A percentile compares a stretch with the other conserved stretches of the same genome.
Conservation (phyloP, 2,797 vertebrate species). For the Cetoscarus ocellatus region DNA sequence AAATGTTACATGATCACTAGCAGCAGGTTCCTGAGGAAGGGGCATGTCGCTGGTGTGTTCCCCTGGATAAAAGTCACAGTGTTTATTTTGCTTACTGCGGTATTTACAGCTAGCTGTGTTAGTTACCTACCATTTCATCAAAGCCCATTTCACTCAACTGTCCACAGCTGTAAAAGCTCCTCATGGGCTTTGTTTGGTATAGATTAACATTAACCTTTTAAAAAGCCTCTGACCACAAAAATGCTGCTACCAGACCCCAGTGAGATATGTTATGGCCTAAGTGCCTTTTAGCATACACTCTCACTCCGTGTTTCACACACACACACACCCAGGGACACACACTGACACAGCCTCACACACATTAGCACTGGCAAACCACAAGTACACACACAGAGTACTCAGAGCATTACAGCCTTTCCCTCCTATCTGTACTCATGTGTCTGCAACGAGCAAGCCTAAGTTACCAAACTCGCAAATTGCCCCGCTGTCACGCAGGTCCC, state of each 20-base stretch:
- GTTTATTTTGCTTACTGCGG: slow-evolving; percentile 75
- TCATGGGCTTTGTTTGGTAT: slow-evolving; percentile 87
- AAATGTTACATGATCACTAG: slow-evolving; percentile 75
- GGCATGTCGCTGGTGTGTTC: slow-evolving; percentile 44
- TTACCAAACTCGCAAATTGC: slow-evolving; percentile 88
- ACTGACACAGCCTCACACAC: slow-evolving; percentile 27
- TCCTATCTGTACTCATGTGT: slow-evolving; percentile 83
- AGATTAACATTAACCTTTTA: slow-evolving; percentile 90
- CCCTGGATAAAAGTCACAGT: slow-evolving; percentile 59
- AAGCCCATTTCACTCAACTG: slow-evolving; percentile 82
- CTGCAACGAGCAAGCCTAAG: slow-evolving; percentile 79
- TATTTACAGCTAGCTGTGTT: slow-evolving; percentile 80
- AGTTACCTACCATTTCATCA: slow-evolving; percentile 85
- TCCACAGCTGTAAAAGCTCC: slow-evolving; percentile 86
- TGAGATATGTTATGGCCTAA: slow-evolving; percentile 90
- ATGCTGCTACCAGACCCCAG: slow-evolving; percentile 81
- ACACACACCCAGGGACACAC: slow-evolving; percentile 37
- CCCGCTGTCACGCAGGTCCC: slow-evolving; percentile 85
- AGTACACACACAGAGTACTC: slow-evolving; percentile 54
- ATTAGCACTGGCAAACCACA: slow-evolving; percentile 17
- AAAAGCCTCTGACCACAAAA: slow-evolving; percentile 87
- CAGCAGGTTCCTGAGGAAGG: slow-evolving; percentile 48
- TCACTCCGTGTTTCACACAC: slow-evolving; percentile 58
- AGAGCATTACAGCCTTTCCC: slow-evolving; percentile 78
- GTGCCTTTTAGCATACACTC: slow-evolving; percentile 86